Evolutionary conservation across 2,797 vertebrate genomes (phyloP).

Genomic region (Perodicticus potto): DNA sequence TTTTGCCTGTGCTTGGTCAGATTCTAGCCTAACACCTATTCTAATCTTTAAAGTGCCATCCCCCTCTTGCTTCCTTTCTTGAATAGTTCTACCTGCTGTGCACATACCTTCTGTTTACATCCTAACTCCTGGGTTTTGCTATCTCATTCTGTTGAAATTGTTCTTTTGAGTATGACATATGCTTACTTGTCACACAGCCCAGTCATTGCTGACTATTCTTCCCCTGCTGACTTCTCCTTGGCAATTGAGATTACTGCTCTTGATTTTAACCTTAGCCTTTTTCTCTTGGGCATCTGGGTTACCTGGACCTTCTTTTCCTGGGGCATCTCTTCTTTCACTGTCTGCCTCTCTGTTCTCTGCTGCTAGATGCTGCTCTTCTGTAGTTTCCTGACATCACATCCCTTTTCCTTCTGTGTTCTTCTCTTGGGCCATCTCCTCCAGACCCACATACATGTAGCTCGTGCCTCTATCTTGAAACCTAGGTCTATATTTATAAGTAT

Average conservation of each 20-base stretch:
- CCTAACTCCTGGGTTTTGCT: background rate
- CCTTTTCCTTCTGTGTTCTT: background rate
- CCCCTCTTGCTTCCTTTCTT: background rate
- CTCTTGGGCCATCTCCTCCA: background rate
- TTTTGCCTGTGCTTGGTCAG: background rate
- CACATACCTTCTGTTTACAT: background rate
- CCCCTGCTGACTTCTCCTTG: background rate
- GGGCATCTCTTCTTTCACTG: background rate
- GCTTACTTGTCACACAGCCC: background rate
- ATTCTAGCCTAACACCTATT: background rate
- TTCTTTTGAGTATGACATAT: background rate
- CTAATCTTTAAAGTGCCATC: background rate
- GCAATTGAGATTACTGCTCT: background rate
- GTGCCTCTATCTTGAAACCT: background rate
- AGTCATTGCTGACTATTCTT: background rate
- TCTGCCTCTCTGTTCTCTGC: background rate
- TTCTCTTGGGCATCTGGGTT: background rate
- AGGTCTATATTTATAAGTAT: background rate
- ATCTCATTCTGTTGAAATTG: background rate
- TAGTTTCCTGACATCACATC: background rate
- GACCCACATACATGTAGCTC: background rate
- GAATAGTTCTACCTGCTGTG: background rate
- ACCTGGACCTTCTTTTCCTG: too few species aligned
- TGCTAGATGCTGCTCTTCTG: background rate
- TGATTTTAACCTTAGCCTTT: background rate